These are phyloP conservation scores for Drosophila picticornis DNA, from an alignment of 2,888 invertebrate species.

Conservation along the genomic window DNA sequence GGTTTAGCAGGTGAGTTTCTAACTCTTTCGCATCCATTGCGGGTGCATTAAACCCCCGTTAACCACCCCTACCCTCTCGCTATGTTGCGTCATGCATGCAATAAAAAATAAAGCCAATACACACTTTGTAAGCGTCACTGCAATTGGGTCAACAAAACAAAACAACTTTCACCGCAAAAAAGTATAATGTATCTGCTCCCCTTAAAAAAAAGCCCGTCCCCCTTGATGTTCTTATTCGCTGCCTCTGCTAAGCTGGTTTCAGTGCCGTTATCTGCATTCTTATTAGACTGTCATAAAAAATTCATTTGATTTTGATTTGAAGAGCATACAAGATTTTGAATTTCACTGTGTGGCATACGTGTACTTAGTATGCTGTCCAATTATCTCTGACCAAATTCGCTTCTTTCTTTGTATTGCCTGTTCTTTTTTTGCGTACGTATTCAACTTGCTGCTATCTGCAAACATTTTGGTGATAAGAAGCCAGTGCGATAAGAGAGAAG, in stretches of 20 bases:
- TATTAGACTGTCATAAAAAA: slow-evolving; percentile 1
- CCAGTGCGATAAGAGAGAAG: slow-evolving; percentile 56
- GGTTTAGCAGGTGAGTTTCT: slow-evolving; percentile 90
- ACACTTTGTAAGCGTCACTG: slow-evolving; percentile 10
- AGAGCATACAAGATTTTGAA: neutral
- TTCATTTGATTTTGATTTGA: slow-evolving; percentile 17
- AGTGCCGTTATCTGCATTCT: slow-evolving; percentile 36
- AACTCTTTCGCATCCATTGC: neutral
- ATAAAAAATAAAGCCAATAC: slow-evolving; percentile 3
- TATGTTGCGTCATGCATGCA: slow-evolving; percentile 55
- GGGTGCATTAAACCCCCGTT: neutral
- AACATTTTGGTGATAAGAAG: slow-evolving; percentile 37
- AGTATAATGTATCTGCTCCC: slow-evolving; percentile 9
- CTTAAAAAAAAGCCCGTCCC: neutral
- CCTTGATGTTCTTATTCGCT: slow-evolving; percentile 1
- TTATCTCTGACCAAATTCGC: slow-evolving; percentile 30
- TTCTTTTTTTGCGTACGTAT: slow-evolving; percentile 59
- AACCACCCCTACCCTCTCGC: neutral
- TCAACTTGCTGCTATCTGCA: slow-evolving; percentile 45
- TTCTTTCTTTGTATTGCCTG: slow-evolving; percentile 4
- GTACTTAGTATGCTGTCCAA: slow-evolving; percentile 33
- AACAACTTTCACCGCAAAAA: slow-evolving; percentile 62
- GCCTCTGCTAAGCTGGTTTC: slow-evolving; percentile 13
- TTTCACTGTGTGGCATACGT: slow-evolving; percentile 44
- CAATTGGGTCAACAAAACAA: slow-evolving; percentile 59